phyloP scores from a whole-genome alignment of 2,113 vertebrate genomes.

The Sardina pilchardus region DNA sequence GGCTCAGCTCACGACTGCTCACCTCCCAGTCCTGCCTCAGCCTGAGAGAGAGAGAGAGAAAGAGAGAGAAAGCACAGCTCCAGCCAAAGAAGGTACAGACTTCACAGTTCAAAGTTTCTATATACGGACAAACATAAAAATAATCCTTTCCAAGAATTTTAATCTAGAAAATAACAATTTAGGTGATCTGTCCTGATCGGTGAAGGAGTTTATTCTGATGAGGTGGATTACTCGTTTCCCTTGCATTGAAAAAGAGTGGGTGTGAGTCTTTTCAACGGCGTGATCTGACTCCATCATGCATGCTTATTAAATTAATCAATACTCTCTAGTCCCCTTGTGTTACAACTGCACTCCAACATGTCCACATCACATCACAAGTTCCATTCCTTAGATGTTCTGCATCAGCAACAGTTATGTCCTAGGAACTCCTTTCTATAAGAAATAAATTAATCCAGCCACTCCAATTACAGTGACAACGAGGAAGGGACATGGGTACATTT shows the following conservation, averaged over 20 bases:
- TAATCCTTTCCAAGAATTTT: no score
- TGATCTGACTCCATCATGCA: neutral
- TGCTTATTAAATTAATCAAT: neutral
- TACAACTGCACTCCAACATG: neutral
- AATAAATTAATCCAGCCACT: no score
- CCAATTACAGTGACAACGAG: no score
- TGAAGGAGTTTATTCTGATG: neutral
- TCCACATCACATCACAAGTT: neutral
- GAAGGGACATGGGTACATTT: no score
- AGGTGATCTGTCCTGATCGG: no score
- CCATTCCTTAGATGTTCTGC: neutral
- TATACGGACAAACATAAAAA: no score
- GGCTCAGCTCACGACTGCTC: slow-evolving; percentile 80
- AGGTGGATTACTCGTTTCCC: neutral
- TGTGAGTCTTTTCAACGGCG: neutral
- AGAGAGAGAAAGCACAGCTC: neutral
- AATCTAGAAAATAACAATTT: no score
- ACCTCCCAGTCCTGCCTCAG: slow-evolving; percentile 87
- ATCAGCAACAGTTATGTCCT: neutral
- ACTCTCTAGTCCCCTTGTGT: neutral
- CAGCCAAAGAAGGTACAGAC: neutral
- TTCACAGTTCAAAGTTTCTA: neutral
- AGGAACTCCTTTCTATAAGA: no score
- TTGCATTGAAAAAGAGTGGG: neutral
- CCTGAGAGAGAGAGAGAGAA: slow-evolving; percentile 33